phyloP scores from a whole-genome alignment of 2,888 invertebrate genomes.

The Heteropelma amictum region DNA sequence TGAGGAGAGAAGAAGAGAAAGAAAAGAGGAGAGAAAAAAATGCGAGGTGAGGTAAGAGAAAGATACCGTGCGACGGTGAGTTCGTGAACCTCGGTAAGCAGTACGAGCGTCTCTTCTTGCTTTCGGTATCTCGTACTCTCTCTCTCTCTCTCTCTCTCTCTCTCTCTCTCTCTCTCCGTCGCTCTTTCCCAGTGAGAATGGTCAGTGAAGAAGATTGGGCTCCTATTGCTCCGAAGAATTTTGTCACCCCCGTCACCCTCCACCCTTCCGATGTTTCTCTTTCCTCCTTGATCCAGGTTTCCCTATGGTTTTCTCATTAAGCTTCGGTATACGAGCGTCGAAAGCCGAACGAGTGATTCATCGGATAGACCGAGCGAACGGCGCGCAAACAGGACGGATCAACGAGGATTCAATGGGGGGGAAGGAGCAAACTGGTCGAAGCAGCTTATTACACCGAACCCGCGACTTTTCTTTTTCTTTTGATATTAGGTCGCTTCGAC shows the following conservation, averaged over 20 bases:
- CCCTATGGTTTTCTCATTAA: conserved; percentile 1
- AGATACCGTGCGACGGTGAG: conserved; percentile 43
- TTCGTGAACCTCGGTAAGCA: conserved; percentile 45
- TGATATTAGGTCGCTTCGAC: too few species aligned
- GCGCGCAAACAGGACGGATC: neutral
- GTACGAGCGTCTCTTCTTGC: conserved; percentile 4
- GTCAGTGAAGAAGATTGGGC: conserved; percentile 24
- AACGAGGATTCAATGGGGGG: conserved; percentile 40
- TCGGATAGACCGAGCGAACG: conserved; percentile 5
- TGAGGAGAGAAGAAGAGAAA: conserved; percentile 53
- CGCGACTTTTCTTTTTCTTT: too few species aligned
- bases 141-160: neutral
- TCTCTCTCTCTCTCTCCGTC: neutral
- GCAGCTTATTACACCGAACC: too few species aligned
- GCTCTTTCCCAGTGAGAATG: conserved; percentile 33
- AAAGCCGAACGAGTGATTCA: conserved; percentile 28
- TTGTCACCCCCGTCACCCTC: neutral
- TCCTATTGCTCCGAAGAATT: neutral
- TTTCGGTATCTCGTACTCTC: too few species aligned
- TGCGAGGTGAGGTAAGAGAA: conserved; percentile 41
- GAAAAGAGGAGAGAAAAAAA: conserved; percentile 43
- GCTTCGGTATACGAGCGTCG: neutral
- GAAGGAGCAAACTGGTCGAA: neutral
- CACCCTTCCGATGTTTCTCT: neutral
- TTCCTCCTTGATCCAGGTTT: neutral